phyloP scores from a whole-genome alignment of 2,888 invertebrate species.

The Hypercompe scribonia region DNA sequence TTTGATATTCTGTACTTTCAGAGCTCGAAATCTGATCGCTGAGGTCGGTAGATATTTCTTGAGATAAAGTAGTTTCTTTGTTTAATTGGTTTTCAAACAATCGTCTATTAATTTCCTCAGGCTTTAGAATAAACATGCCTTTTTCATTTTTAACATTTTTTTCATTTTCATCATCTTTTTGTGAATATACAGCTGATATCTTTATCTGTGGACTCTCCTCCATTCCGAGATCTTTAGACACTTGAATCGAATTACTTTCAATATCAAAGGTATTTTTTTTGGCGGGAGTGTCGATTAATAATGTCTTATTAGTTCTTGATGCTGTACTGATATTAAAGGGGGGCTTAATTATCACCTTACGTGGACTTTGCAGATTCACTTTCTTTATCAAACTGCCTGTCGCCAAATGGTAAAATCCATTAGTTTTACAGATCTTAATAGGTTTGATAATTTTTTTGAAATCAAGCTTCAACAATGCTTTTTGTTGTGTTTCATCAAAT shows the following conservation, averaged over 20 bases:
- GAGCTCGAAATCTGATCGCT: background rate
- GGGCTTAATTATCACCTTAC: constrained; percentile 18
- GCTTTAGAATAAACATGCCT: constrained; percentile 77
- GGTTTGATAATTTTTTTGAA: constrained; percentile 62
- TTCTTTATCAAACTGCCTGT: constrained; percentile 56
- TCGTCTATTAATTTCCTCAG: constrained; percentile 80
- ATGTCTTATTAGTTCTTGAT: background rate
- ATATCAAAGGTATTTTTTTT: background rate
- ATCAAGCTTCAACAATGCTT: constrained; percentile 26
- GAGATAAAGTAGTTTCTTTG: constrained; percentile 1
- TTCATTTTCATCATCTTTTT: constrained; percentile 24
- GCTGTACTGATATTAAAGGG: constrained; percentile 12
- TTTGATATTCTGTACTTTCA: constrained; percentile 2
- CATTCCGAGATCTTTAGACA: constrained; percentile 50
- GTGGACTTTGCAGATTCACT: constrained; percentile 29
- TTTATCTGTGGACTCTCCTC: constrained; percentile 62
- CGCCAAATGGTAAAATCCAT: constrained; percentile 69
- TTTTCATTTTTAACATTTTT: constrained; percentile 50
- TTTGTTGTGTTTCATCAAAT: constrained; percentile 14
- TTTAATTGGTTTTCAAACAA: constrained; percentile 34
- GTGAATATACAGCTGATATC: constrained; percentile 55
- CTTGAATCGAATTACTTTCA: constrained; percentile 10
- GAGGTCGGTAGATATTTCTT: background rate
- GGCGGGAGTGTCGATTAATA: background rate
- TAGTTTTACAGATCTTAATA: constrained; percentile 73